Base-by-base conservation (phyloP, 2,888 invertebrate genomes). In the Hermodice carunculata region DNA sequence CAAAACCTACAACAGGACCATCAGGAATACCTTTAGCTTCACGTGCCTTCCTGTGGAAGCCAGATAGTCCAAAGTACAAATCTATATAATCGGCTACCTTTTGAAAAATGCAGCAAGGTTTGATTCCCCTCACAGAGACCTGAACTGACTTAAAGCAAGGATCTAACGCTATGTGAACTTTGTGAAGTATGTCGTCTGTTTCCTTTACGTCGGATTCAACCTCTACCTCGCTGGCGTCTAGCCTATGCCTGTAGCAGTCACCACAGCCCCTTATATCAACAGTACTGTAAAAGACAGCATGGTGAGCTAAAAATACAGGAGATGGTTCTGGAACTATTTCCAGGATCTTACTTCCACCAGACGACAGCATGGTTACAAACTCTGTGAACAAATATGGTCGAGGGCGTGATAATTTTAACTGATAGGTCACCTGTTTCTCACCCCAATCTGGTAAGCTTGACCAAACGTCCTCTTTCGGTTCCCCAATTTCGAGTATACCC, bases 391-490 rank as follows among this genome's bases (percentile, higher is more conserved):
- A 46, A 34, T 67, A 57, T 11, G 74, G 69, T 51, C 70, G 70
- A n/a, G 69, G 52, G 1, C 60, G 37, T 29, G 73, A 64, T 22
- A 75, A 48, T 3, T 46, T 42, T 48, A 73, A 74, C 56, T 75
- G 74, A 54, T 73, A 74, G 19, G 75, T 75, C n/a, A 75, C 70
- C 64, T 75, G 75, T 44, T 71, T 75, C 63, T 75, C 75, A 58
- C 75, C 75, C 75, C 75, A 75, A 58, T 75, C 75, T 0, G 75
- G 75, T 22, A 75, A 61, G 60, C 75, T 74, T 24, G 75, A 73
- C 75, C 75, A 75, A 8, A 75, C 71, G 56, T 75, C 74, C 28
- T 56, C 65, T 29, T 66, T 69, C 37, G 74, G 72, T 44, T 61
- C 61, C 22, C 75, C 75, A 2, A 64, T 52, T 54, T 75, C 75